Evolutionary conservation across 2,797 vertebrate species (phyloP).

Genomic region (Platyrinchus mystaceus): DNA sequence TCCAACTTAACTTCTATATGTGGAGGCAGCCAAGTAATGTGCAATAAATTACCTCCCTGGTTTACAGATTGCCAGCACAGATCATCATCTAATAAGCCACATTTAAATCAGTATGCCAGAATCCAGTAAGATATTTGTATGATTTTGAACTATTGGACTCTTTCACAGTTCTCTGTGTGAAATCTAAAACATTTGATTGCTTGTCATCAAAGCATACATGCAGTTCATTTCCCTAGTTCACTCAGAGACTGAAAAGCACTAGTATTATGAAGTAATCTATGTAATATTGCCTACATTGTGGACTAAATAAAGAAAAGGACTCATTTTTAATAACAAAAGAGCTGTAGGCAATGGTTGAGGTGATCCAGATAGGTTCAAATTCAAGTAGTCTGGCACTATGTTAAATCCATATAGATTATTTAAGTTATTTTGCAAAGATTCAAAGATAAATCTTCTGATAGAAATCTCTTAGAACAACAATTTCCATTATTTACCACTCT

Average conservation of each 20-base stretch:
- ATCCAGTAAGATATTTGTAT: constrained; percentile 10
- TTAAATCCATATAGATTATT: constrained; percentile 27
- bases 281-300: constrained; percentile 42
- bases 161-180: constrained; percentile 54
- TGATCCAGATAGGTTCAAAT: constrained; percentile 38
- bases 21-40: constrained; percentile 22
- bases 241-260: constrained; percentile 14
- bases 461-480: not conserved
- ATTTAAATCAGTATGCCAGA: constrained; percentile 24
- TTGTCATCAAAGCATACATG: constrained; percentile 41
- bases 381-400: constrained; percentile 23
- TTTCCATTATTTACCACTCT: not conserved
- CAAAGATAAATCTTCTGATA: constrained; percentile 1
- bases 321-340: constrained; percentile 54
- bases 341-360: constrained; percentile 30
- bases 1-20: constrained; percentile 19
- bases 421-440: constrained; percentile 19
- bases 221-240: constrained; percentile 2
- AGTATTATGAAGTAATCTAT: constrained; percentile 51
- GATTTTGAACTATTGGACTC: constrained; percentile 41
- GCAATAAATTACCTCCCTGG: constrained; percentile 20
- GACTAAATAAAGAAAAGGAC: not conserved
- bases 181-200: constrained; percentile 53
- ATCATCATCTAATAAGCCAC: not conserved
- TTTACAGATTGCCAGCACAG: not conserved